Evolutionary conservation across 2,888 invertebrate species (phyloP), one percentile per base, ranked within the genome.

Genomic region (Escarpia spicata): DNA sequence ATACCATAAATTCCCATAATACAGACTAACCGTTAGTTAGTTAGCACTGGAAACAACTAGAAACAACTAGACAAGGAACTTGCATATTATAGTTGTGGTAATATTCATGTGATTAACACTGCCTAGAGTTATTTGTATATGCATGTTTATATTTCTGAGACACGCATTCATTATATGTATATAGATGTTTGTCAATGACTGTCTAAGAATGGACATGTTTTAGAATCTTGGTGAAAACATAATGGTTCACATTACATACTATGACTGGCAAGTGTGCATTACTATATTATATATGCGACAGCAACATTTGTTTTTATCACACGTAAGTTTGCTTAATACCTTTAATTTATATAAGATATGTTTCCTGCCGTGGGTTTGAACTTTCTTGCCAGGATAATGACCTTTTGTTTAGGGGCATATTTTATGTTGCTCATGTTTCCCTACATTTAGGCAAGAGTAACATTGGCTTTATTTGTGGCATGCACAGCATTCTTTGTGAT

Each of bases 111-210:
- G 15, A 26, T 19, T n/a, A 75, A 75, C 75, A n/a, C 75, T 26
- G 19, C 75, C 75, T 75, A 75, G 19, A 26, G 6, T 26, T 75
- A 26, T 75, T 26, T 75, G n/a, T 6, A n/a, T 75, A 75, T 75
- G 75, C 26, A 26, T 75, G 26, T 26, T 75, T 75, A 75, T 75
- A 75, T 75, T 75, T 75, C 75, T 75, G 75, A 75, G 75, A 75
- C 75, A 75, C 75, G 19, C n/a, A 26, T 75, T 75, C 75, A n/a
- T 75, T 75, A 75, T 75, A 75, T 75, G n/a, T 75, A 75, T 75
- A 75, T 75, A 75, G 26, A 75, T 75, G 75, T 75, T 75, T 75
- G 75, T 75, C n/a, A 75, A 75, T 75, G 19, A 75, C n/a, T 75
- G 19, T 75, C 75, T 75, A 75, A 15, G 75, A 75, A 75, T 75